Base-by-base conservation (phyloP, 92 coral and sea anemone genomes). In the Pocillopora grandis region DNA sequence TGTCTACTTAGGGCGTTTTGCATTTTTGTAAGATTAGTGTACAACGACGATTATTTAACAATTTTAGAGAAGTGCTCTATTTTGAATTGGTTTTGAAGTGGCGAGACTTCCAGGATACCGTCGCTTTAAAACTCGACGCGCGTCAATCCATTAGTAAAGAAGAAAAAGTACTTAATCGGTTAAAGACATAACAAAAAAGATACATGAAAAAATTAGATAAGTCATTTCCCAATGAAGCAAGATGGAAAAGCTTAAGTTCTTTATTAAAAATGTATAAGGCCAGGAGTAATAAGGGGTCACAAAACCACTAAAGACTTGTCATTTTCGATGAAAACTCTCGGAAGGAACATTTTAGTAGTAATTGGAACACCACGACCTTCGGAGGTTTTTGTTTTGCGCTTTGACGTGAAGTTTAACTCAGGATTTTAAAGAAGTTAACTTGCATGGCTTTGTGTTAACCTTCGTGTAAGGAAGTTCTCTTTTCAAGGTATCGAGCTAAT, bases 151-250 rank as follows among this genome's bases (percentile, higher is more conserved):
- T 84, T 84, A 84, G 88, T 36, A 33, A n/a, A 60, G 63, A 66
- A 48, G 55, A 73, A 66, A 76, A 77, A 76, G 83, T 59, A 77
- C 89, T 88, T 88, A 93, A 93, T 93, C 93, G 89, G 88, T 84
- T 84, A 81, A 90, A 92, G 95, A 91, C 95, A 93, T 78, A 93
- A 93, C 95, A 91, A 92, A 86, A 72, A 87, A 81, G 92, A 92
- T 84, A 87, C 93, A 92, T 87, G 90, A 69, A 88, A 87, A 93
- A 92, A 92, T 93, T 92, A 93, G 92, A 89, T 93, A 93, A 87
- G 90, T 85, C 95, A 93, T 92, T 92, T 92, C 88, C 95, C 93
- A 92, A 89, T 91, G 93, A 92, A 84, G 88, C 85, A 72, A 83
- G 71, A 86, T 82, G 85, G 86, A 80, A 75, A 90, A 81, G 80